Percentiles rank a stretch among this genome's conserved stretches.
Evolutionary conservation across 37 sponge, comb jelly and placozoan species (phyloP).

Genomic region (Bolinopsis microptera): DNA sequence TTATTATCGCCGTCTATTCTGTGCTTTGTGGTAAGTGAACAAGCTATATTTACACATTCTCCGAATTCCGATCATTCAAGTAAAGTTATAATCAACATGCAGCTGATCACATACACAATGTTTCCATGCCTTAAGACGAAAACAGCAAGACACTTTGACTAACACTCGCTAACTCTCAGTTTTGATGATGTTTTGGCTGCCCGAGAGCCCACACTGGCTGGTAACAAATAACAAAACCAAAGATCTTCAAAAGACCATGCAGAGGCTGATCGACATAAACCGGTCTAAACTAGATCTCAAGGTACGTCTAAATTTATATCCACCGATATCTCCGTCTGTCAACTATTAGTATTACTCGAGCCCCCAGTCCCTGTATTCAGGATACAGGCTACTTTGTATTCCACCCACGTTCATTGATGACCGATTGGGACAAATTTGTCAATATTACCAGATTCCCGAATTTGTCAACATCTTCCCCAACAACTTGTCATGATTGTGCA

Average conservation of each 20-base stretch:
- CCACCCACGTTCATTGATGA: not conserved
- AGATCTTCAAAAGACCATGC: constrained; percentile 17
- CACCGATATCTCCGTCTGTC: not conserved
- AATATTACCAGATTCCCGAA: not conserved
- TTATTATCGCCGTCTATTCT: constrained; percentile 42
- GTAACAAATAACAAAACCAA: constrained; percentile 53
- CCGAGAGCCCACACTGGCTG: constrained; percentile 64
- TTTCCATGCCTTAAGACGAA: too few relatives aligned
- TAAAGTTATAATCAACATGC: not conserved
- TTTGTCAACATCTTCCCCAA: not conserved
- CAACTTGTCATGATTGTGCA: not conserved
- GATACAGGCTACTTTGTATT: not conserved
- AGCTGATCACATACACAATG: too few relatives aligned
- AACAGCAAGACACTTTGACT: too few relatives aligned
- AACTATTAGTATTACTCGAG: too few relatives aligned
- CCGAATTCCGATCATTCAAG: not conserved
- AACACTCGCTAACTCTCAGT: too few relatives aligned
- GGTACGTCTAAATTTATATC: not conserved
- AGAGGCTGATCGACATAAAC: constrained; percentile 41
- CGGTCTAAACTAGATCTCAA: constrained; percentile 12
- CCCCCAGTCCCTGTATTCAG: too few relatives aligned
- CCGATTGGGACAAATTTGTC: not conserved
- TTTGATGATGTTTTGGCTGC: constrained; percentile 42
- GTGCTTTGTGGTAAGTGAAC: not conserved
- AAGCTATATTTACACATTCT: not conserved